These are phyloP conservation scores for Hypsopygia costalis DNA, from an alignment of 2,888 invertebrate genomes.

Conservation along the genomic window DNA sequence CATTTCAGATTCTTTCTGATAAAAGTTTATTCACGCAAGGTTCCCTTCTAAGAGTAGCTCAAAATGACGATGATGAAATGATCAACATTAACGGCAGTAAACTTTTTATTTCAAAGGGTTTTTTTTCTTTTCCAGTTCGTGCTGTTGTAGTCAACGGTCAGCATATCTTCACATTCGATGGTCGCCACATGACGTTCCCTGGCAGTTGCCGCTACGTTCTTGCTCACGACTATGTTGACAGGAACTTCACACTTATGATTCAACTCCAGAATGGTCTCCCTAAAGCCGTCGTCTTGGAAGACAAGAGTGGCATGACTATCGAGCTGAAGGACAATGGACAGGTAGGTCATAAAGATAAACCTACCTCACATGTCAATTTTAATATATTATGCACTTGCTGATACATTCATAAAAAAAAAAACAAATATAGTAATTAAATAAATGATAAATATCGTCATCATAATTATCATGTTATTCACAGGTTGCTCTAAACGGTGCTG, in stretches of 20 bases:
- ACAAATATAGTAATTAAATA: no score
- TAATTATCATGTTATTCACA: slow-evolving; percentile 27
- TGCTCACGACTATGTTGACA: slow-evolving; percentile 90
- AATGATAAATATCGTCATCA: not conserved
- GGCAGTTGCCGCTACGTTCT: slow-evolving; percentile 92
- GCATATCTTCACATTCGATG: slow-evolving; percentile 94
- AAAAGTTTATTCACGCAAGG: no score
- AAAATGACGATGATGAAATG: no score
- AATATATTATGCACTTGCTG: no score
- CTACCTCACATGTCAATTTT: no score
- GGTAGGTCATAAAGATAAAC: no score
- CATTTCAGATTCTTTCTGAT: no score
- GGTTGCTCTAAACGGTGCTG: slow-evolving; percentile 83
- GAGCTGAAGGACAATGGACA: slow-evolving; percentile 84
- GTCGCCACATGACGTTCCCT: slow-evolving; percentile 88
- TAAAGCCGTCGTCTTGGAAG: slow-evolving; percentile 84
- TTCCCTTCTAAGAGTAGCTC: no score
- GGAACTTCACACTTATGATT: slow-evolving; percentile 91
- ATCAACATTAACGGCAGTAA: no score
- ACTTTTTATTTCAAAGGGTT: no score
- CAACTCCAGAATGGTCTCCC: slow-evolving; percentile 86
- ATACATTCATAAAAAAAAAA: no score
- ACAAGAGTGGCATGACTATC: slow-evolving; percentile 82
- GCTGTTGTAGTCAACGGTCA: slow-evolving; percentile 89
- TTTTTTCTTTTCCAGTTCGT: slow-evolving; percentile 62